A percentile compares a stretch with the other conserved stretches of the same genome.
Conservation (phyloP, 2,113 vertebrate genomes). For the Anser brachyrhynchus region DNA sequence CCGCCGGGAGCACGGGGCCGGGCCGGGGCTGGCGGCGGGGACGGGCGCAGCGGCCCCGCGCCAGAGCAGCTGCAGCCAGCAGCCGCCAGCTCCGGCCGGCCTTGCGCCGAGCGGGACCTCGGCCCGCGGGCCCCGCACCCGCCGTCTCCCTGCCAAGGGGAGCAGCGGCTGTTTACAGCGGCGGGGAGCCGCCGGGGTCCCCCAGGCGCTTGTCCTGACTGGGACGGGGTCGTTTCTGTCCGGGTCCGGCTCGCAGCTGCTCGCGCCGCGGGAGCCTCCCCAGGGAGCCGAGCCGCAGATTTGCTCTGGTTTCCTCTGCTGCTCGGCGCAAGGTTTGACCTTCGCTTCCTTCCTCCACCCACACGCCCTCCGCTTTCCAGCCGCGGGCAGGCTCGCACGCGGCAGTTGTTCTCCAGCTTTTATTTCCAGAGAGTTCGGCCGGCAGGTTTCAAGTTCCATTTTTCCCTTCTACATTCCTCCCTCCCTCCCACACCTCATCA, state of each 20-base stretch:
- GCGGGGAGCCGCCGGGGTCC: not conserved
- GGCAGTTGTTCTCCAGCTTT: not conserved
- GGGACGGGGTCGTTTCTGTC: not conserved
- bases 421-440: not conserved
- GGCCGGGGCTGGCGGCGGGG: not conserved
- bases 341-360: slow-evolving; percentile 40
- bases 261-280: not conserved
- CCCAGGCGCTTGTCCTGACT: too few species aligned
- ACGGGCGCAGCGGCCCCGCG: not conserved
- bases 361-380: not conserved
- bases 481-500: not conserved
- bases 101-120: not conserved
- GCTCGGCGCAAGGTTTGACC: not conserved
- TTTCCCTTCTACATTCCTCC: not conserved
- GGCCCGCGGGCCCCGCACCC: too few species aligned
- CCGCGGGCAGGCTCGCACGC: not conserved
- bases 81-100: not conserved
- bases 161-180: not conserved
- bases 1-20: not conserved
- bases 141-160: not conserved
- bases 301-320: not conserved
- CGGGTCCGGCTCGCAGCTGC: not conserved
- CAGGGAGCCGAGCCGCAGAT: not conserved
- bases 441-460: not conserved
- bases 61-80: not conserved